Evolutionary conservation across 2,888 invertebrate genomes (phyloP).

Genomic region (Cheilosia impressa): DNA sequence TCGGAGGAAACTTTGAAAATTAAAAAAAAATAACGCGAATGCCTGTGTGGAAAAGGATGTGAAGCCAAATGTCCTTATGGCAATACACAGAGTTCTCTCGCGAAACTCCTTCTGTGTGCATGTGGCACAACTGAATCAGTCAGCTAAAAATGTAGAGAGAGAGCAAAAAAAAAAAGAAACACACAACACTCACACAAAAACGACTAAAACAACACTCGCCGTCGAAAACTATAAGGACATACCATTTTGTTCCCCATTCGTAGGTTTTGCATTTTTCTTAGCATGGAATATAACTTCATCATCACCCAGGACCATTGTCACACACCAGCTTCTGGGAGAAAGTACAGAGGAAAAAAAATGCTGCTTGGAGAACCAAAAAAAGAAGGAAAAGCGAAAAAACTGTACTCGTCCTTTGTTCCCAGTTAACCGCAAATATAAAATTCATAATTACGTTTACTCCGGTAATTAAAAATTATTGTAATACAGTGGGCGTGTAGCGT

Average conservation of each 20-base stretch:
- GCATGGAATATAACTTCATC: constrained; percentile 75
- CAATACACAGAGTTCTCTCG: constrained; percentile 68
- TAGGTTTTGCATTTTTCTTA: constrained; percentile 74
- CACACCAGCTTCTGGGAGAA: constrained; percentile 64
- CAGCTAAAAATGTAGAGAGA: constrained; percentile 64
- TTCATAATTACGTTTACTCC: constrained; percentile 84
- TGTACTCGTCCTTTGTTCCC: constrained; percentile 72
- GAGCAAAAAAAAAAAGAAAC: constrained; percentile 6
- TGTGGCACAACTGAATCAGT: constrained; percentile 74
- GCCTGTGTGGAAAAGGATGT: constrained; percentile 67
- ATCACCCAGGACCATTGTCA: constrained; percentile 75
- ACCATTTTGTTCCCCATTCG: constrained; percentile 73
- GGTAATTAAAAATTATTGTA: constrained; percentile 84
- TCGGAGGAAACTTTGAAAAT: constrained; percentile 75
- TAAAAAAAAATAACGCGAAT: constrained; percentile 43
- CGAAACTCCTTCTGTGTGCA: constrained; percentile 71
- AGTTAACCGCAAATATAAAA: constrained; percentile 81
- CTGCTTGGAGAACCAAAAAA: constrained; percentile 58
- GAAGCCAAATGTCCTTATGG: constrained; percentile 74
- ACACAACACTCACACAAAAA: constrained; percentile 47
- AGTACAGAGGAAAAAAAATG: constrained; percentile 34
- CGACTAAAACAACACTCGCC: constrained; percentile 70
- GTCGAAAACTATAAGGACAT: constrained; percentile 71
- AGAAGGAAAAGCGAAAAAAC: constrained; percentile 64
- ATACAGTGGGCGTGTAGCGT: constrained; percentile 78